Evolutionary conservation across 2,113 vertebrate genomes (phyloP).

Genomic region (Solea solea): DNA sequence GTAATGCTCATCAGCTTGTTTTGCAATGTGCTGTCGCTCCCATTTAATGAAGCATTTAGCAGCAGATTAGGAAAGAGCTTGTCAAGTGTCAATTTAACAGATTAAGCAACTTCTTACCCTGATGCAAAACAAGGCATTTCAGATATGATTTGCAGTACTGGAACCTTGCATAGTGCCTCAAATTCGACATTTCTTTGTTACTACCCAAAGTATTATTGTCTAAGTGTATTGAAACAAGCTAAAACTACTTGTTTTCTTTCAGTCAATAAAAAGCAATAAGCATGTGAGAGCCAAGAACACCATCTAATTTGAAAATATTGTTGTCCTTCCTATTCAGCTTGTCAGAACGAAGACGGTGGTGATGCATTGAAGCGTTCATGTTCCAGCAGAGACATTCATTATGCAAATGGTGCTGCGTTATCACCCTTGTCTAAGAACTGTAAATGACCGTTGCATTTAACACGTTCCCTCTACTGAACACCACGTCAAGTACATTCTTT

Average conservation of each 20-base stretch:
- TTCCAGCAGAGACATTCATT: neutral
- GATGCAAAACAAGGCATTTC: conserved; percentile 22
- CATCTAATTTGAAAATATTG: conserved; percentile 22
- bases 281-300: conserved; percentile 29
- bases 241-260: conserved; percentile 53
- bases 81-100: conserved; percentile 52
- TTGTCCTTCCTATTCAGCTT: conserved; percentile 13
- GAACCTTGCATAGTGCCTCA: neutral
- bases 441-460: conserved; percentile 27
- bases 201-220: neutral
- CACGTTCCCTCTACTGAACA: conserved; percentile 11
- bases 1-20: conserved; percentile 47
- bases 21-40: conserved; percentile 26
- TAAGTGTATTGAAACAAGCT: conserved; percentile 39
- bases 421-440: conserved; percentile 27
- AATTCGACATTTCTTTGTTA: neutral
- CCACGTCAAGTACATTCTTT: conserved; percentile 33
- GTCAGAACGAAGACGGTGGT: neutral
- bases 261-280: conserved; percentile 36
- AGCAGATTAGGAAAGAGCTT: conserved; percentile 48
- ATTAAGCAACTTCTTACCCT: conserved; percentile 47
- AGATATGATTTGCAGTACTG: neutral
- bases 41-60: conserved; percentile 58
- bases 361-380: conserved; percentile 15
- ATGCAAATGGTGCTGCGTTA: neutral